Evolutionary conservation across 1,140 invertebrate species (phyloP).

Genomic region (Araneus ventricosus): DNA sequence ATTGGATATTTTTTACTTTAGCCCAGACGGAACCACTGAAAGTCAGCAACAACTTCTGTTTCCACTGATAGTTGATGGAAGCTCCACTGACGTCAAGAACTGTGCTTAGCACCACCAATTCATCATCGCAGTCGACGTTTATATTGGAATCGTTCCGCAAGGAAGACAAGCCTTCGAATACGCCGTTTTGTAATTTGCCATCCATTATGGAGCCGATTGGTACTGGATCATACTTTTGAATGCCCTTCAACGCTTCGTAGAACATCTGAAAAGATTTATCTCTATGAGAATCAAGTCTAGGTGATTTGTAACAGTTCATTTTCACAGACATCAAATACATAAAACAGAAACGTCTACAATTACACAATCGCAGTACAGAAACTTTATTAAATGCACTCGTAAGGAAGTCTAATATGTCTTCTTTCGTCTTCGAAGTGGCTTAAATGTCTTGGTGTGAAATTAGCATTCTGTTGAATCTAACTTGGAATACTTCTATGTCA

Average conservation of each 20-base stretch:
- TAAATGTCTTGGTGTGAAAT: too few species aligned
- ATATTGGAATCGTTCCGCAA: constrained; percentile 34
- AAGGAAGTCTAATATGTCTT: too few species aligned
- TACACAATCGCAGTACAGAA: too few species aligned
- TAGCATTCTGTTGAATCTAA: too few species aligned
- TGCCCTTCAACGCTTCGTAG: background rate
- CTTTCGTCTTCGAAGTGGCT: too few species aligned
- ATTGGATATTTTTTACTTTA: background rate
- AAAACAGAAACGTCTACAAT: too few species aligned
- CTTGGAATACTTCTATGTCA: too few species aligned
- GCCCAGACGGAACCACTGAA: constrained; percentile 29
- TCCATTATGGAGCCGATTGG: background rate
- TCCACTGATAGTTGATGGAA: constrained; percentile 41
- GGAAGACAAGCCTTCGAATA: constrained; percentile 38
- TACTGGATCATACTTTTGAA: constrained; percentile 40
- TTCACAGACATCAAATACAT: too few species aligned
- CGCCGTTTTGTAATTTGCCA: constrained; percentile 12
- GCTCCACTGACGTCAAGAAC: background rate
- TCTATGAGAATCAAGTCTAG: too few species aligned
- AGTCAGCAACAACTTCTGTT: background rate
- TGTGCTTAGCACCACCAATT: background rate
- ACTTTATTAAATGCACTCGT: too few species aligned
- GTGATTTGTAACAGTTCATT: too few species aligned
- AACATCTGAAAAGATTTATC: constrained; percentile 18
- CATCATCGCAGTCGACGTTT: constrained; percentile 13